phyloP scores from a whole-genome alignment of 2,797 vertebrate genomes.

The Sebastes matsubarae region DNA sequence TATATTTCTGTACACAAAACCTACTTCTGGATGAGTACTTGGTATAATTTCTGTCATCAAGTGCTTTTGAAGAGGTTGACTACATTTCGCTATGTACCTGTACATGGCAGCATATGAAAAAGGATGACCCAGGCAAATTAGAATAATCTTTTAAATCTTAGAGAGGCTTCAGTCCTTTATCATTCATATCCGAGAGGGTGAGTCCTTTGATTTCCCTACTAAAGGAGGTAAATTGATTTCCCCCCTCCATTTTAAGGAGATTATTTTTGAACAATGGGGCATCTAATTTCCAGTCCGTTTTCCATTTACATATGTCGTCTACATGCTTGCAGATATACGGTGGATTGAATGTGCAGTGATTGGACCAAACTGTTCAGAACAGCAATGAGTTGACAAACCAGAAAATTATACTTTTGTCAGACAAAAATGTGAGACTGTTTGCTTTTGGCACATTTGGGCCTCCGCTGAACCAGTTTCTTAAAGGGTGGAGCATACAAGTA shows the following conservation, averaged over 20 bases:
- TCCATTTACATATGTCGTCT: not conserved
- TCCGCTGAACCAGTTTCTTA: not conserved
- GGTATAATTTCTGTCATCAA: not conserved
- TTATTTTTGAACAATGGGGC: slow-evolving; percentile 18
- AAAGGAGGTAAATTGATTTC: slow-evolving; percentile 7
- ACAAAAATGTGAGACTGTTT: not conserved
- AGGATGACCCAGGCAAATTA: not conserved
- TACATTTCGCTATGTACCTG: not conserved
- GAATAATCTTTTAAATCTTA: slow-evolving; percentile 17
- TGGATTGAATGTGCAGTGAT: not conserved
- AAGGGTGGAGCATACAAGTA: not conserved
- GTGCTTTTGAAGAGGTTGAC: not conserved
- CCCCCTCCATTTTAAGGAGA: not conserved
- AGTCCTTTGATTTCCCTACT: not conserved
- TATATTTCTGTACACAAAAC: not conserved
- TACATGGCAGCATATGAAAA: not conserved
- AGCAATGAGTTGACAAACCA: slow-evolving; percentile 2
- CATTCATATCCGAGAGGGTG: not conserved
- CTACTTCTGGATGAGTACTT: not conserved
- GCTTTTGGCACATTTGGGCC: slow-evolving; percentile 9
- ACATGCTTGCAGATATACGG: not conserved
- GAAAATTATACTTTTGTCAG: slow-evolving; percentile 9
- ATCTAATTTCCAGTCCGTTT: slow-evolving; percentile 1
- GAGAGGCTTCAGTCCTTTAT: not conserved
- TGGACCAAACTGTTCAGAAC: not conserved